phyloP scores from a whole-genome alignment of 2,888 invertebrate species.

The Rhynchonema sp. region DNA sequence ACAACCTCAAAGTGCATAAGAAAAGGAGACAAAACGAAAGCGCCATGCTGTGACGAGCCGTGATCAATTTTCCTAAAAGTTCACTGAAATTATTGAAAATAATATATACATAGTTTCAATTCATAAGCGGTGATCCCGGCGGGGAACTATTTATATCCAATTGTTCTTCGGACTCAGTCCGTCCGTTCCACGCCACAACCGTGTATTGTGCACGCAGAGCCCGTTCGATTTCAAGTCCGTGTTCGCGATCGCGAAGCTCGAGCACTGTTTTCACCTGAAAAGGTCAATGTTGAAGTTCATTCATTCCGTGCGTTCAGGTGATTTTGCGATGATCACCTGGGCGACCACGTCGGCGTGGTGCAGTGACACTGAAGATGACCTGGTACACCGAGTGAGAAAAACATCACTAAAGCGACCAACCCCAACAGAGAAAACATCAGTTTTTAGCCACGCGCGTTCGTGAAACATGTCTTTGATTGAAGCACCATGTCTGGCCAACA shows the following conservation, averaged over 20 bases:
- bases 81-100: too few relatives aligned
- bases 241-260: constrained; percentile 63
- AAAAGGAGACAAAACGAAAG: too few relatives aligned
- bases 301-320: too few relatives aligned
- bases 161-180: too few relatives aligned
- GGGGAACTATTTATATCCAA: too few relatives aligned
- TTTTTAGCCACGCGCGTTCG: constrained; percentile 76
- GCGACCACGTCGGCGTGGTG: neutral
- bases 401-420: constrained; percentile 9
- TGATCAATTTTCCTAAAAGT: too few relatives aligned
- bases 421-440: constrained; percentile 54
- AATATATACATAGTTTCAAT: too few relatives aligned
- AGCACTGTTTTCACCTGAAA: constrained; percentile 65
- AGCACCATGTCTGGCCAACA: constrained; percentile 32
- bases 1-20: too few relatives aligned
- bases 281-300: neutral
- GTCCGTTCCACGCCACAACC: too few relatives aligned
- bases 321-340: too few relatives aligned
- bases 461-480: constrained; percentile 81
- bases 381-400: neutral
- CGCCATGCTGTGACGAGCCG: too few relatives aligned
- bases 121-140: too few relatives aligned
- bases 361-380: neutral
- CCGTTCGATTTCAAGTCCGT: constrained; percentile 45
- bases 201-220: constrained; percentile 40